Conservation (phyloP, 2,888 invertebrate species). For the Apamea anceps region DNA sequence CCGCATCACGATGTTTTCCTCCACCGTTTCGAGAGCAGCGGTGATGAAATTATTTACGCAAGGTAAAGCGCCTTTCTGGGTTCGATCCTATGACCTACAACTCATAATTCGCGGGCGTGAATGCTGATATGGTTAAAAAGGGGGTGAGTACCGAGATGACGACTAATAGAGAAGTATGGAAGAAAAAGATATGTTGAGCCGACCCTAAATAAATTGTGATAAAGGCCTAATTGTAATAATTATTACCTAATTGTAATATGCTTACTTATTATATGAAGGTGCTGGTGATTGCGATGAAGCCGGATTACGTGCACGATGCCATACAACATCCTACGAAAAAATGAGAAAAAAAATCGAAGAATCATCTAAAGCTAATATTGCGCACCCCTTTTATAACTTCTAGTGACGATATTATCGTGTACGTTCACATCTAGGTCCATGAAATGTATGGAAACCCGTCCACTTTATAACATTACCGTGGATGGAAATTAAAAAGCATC, state of each 20-base stretch:
- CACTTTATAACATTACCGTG: too few relatives aligned
- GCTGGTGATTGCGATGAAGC: background rate
- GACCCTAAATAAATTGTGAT: background rate
- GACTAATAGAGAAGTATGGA: background rate
- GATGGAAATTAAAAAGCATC: background rate
- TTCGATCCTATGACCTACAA: too few relatives aligned
- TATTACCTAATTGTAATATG: background rate
- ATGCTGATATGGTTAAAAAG: too few relatives aligned
- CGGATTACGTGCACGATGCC: background rate
- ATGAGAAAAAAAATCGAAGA: too few relatives aligned
- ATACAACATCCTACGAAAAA: background rate
- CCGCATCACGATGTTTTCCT: too few relatives aligned
- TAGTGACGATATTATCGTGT: background rate
- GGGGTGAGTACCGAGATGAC: too few relatives aligned
- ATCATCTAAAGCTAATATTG: background rate
- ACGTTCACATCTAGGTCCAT: background rate
- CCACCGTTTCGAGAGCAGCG: too few relatives aligned
- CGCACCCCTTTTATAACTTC: background rate
- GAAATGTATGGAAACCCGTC: background rate
- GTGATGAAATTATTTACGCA: too few relatives aligned
- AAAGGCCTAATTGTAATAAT: too few relatives aligned
- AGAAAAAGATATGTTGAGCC: background rate
- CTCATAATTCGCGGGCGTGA: too few relatives aligned
- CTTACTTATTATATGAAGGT: constrained; percentile 4
- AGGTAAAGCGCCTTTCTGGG: too few relatives aligned